These are phyloP conservation scores for Nothocercus nigrocapillus DNA, from an alignment of 2,113 vertebrate genomes.

Conservation along the genomic window DNA sequence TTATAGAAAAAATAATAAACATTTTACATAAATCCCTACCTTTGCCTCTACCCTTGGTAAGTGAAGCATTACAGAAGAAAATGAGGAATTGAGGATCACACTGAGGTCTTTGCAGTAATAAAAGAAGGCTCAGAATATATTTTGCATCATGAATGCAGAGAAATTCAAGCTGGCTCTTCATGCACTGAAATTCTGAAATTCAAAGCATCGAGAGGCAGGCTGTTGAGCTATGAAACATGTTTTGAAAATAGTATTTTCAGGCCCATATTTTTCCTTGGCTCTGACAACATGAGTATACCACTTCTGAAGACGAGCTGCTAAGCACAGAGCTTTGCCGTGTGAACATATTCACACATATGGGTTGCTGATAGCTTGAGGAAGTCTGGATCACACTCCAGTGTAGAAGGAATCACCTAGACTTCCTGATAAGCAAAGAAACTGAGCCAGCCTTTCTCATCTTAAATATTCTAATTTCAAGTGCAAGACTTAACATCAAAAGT, in stretches of 20 bases:
- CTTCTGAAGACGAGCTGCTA: not conserved
- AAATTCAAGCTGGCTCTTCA: not conserved
- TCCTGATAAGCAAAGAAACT: not conserved
- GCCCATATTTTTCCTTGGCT: not conserved
- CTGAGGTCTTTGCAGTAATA: not conserved
- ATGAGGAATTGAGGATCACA: not conserved
- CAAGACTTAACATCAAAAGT: not conserved
- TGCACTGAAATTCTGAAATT: not conserved
- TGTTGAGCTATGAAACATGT: not conserved
- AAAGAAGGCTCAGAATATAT: not conserved
- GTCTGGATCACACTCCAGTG: not conserved
- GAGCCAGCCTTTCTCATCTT: not conserved
- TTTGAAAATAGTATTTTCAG: not conserved
- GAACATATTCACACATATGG: not conserved
- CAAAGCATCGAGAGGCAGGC: not conserved
- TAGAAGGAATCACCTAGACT: not conserved
- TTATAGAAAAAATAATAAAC: not conserved
- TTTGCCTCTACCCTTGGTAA: not conserved
- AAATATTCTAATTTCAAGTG: not conserved
- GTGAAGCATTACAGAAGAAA: not conserved
- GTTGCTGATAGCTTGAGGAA: not conserved
- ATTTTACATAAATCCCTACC: not conserved
- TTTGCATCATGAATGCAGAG: not conserved
- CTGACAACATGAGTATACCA: not conserved
- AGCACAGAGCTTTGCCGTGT: not conserved